Evolutionary conservation across 2,888 invertebrate species (phyloP).

Genomic region (Caenorhabditis virilis): DNA sequence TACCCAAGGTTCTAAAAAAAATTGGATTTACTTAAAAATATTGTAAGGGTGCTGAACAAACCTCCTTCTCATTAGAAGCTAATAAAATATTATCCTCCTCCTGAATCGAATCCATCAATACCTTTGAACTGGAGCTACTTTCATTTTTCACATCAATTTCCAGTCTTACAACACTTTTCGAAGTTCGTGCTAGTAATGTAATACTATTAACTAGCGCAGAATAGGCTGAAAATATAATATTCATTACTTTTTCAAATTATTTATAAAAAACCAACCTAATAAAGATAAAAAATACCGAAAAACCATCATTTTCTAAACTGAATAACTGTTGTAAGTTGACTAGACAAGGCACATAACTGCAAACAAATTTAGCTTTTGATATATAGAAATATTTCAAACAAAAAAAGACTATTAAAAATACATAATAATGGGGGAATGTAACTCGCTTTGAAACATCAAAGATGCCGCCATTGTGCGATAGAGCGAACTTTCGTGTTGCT

Average conservation of each 20-base stretch:
- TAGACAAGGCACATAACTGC: background rate
- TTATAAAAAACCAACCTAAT: no score
- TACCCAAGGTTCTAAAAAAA: background rate
- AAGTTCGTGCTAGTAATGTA: background rate
- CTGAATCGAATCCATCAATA: background rate
- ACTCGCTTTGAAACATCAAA: background rate
- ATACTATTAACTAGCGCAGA: background rate
- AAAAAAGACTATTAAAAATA: background rate
- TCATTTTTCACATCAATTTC: background rate
- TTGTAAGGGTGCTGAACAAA: background rate
- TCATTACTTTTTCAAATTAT: no score
- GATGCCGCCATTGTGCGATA: slow-evolving; percentile 3
- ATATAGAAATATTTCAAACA: background rate
- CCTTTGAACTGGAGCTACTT: background rate
- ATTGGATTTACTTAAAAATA: background rate
- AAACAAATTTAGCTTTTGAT: background rate
- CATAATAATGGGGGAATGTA: background rate
- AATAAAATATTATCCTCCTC: background rate
- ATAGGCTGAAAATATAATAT: background rate
- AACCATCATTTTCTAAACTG: background rate
- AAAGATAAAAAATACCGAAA: background rate
- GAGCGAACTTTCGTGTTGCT: background rate
- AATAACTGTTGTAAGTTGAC: background rate
- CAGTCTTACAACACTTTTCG: background rate
- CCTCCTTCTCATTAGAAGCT: background rate